A percentile compares a stretch with the other conserved stretches of the same genome.
These are phyloP conservation scores for Lasioglossum albipes DNA, from an alignment of 1,140 invertebrate genomes.

Conservation along the genomic window DNA sequence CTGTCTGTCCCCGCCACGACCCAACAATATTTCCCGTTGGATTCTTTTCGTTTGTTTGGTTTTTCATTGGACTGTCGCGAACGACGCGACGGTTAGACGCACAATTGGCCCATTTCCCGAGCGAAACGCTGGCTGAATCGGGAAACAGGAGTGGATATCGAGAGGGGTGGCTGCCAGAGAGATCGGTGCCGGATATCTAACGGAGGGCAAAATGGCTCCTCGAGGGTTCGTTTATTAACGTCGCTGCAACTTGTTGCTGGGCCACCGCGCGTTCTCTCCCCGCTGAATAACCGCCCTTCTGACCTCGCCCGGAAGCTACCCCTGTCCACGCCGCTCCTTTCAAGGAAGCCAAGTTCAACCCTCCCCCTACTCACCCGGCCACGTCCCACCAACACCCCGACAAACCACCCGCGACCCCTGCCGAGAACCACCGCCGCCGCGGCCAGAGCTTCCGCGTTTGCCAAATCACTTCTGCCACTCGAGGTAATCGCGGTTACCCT, in stretches of 20 bases:
- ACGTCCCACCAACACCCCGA: too few species aligned
- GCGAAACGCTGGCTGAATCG: background rate
- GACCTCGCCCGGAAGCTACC: slow-evolving; percentile 40
- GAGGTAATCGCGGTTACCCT: slow-evolving; percentile 29
- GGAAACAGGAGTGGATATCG: background rate
- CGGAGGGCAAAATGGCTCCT: slow-evolving; percentile 35
- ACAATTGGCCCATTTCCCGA: background rate
- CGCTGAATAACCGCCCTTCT: slow-evolving; percentile 57
- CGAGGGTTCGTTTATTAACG: slow-evolving; percentile 63
- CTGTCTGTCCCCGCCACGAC: slow-evolving; percentile 1
- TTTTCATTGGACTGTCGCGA: background rate
- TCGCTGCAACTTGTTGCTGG: slow-evolving; percentile 69
- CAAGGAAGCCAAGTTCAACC: slow-evolving; percentile 50
- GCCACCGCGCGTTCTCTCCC: slow-evolving; percentile 12
- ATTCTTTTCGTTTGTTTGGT: background rate
- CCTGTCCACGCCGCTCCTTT: slow-evolving; percentile 48
- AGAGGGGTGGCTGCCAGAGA: background rate
- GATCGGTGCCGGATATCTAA: background rate
- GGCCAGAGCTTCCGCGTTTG: slow-evolving; percentile 39
- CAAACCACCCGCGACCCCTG: too few species aligned
- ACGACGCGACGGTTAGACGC: background rate
- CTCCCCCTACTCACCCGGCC: too few species aligned
- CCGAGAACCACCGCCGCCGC: slow-evolving; percentile 17
- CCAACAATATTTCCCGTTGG: background rate
- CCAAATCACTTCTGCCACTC: slow-evolving; percentile 49